phyloP scores from a whole-genome alignment of 2,888 invertebrate genomes.

The Sinhomidia bicolor region DNA sequence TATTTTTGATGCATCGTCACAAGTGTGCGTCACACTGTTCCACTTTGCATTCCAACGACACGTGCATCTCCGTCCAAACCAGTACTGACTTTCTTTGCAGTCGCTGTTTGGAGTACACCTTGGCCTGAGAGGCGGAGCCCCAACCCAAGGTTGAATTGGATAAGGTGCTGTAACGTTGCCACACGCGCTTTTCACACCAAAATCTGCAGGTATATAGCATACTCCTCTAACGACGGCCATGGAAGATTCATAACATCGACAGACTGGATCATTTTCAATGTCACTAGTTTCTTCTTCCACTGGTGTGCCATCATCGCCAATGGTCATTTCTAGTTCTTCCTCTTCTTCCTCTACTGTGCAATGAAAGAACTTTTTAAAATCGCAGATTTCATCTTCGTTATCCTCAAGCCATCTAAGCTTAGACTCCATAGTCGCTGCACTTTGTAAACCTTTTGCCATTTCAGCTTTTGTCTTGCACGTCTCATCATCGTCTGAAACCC shows the following conservation, averaged over 20 bases:
- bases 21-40: conserved; percentile 40
- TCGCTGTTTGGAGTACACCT: conserved; percentile 59
- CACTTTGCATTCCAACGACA: conserved; percentile 40
- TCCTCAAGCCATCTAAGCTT: conserved; percentile 41
- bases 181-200: conserved; percentile 57
- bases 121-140: conserved; percentile 39
- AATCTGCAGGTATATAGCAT: conserved; percentile 57
- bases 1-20: background rate
- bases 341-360: conserved; percentile 35
- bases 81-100: conserved; percentile 55
- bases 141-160: conserved; percentile 43
- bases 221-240: conserved; percentile 15
- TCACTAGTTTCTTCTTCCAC: background rate
- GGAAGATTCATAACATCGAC: conserved; percentile 58
- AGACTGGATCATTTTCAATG: conserved; percentile 4
- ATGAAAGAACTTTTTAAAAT: conserved; percentile 59
- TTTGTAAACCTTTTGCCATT: conserved; percentile 46
- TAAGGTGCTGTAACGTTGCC: conserved; percentile 48
- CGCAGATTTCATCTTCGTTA: conserved; percentile 44
- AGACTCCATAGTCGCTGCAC: background rate
- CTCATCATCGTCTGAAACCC: background rate
- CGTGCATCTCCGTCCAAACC: conserved; percentile 57
- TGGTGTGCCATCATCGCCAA: background rate
- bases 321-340: background rate
- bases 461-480: conserved; percentile 7